phyloP scores from a whole-genome alignment of 2,113 vertebrate species.

The Strix uralensis region DNA sequence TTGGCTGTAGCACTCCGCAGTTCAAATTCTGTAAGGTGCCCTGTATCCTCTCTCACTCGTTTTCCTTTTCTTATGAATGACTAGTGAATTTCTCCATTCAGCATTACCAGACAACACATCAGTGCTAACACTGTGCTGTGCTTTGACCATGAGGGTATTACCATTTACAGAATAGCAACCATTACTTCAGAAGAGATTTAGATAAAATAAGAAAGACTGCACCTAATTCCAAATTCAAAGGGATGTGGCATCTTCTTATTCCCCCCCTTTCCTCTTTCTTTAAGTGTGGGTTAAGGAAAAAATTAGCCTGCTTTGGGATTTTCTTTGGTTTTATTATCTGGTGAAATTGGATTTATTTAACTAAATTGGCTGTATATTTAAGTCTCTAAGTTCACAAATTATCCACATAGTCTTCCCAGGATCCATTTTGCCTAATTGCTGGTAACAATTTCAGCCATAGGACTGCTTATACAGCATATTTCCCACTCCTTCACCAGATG shows the following conservation, averaged over 20 bases:
- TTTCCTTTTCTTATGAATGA: background rate
- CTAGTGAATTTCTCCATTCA: background rate
- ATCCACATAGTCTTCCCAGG: background rate
- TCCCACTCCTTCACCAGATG: background rate
- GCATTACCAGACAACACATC: background rate
- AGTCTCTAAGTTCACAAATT: background rate
- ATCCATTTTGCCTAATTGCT: background rate
- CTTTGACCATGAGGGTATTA: background rate
- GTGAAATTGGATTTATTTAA: constrained; percentile 1
- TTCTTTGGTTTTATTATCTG: background rate
- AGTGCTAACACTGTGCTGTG: background rate
- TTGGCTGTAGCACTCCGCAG: background rate
- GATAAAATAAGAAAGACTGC: background rate
- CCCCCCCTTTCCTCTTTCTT: background rate
- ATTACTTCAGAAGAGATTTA: background rate
- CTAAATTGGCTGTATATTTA: background rate
- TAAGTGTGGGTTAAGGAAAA: background rate
- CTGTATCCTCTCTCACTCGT: background rate
- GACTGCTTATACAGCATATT: background rate
- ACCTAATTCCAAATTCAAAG: background rate
- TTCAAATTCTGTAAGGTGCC: background rate
- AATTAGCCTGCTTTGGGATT: background rate
- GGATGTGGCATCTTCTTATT: background rate
- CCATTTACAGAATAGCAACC: background rate
- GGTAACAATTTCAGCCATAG: background rate